Conservation (phyloP, 2,113 vertebrate genomes). For the Tapirus terrestris region DNA sequence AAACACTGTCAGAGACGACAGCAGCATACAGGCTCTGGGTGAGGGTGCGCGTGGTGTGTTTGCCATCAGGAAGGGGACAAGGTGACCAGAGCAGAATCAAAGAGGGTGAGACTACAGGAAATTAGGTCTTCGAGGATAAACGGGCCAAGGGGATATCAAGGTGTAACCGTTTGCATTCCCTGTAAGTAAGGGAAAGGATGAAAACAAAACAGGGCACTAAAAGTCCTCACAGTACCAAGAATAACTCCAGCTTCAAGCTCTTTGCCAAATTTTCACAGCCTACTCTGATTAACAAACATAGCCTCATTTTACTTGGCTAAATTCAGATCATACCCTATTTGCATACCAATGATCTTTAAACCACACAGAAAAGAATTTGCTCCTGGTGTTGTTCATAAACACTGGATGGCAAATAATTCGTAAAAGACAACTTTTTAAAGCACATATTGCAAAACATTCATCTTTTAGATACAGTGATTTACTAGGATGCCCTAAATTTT, state of each 20-base stretch:
- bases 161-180: background rate
- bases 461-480: conserved; percentile 59
- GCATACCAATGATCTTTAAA: conserved; percentile 45
- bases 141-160: background rate
- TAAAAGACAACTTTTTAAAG: conserved; percentile 54
- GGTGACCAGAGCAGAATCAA: background rate
- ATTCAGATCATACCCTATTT: conserved; percentile 46
- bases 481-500: background rate
- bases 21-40: background rate
- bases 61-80: background rate
- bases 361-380: conserved; percentile 49
- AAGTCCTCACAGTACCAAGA: conserved; percentile 45
- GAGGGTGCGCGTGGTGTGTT: background rate
- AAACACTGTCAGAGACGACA: background rate
- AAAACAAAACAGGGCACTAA: background rate
- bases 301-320: conserved; percentile 41
- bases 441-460: background rate
- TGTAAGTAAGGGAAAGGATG: conserved; percentile 5
- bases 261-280: conserved; percentile 61
- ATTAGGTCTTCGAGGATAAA: background rate
- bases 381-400: conserved; percentile 65
- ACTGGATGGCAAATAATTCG: background rate
- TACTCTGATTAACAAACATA: conserved; percentile 69
- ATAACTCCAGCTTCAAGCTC: conserved; percentile 44
- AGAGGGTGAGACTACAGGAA: background rate